Base-by-base conservation (phyloP, 2,888 invertebrate genomes). In the Lepidochrysops patricia region DNA sequence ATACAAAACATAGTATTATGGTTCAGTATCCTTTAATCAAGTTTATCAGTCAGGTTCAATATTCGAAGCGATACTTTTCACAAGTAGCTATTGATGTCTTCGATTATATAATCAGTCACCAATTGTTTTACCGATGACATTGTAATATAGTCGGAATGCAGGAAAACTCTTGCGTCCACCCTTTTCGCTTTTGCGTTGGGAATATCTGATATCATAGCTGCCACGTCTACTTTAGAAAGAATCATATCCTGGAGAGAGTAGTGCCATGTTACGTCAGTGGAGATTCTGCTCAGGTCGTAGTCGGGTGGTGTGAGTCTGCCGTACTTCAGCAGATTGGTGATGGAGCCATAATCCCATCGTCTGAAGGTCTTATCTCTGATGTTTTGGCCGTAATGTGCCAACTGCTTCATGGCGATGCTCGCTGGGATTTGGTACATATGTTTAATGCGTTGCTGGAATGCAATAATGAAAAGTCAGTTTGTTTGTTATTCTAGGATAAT, bases 331-430 rank as follows among this genome's bases (percentile, higher is more conserved):
- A 67, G 48, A 26, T 73, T 73, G 15, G 12, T n/a, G 0, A 63
- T 6, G 5, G 65, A 57, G 23, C 68, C 67, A 26, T 65, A 67
- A 57, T 72, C 62, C 67, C 68, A 72, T 57, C 70, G 62, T 57
- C 66, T 65, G 63, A 73, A 73, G 0, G 43, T n/a, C 57, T 56
- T 64, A 25, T 67, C 63, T 43, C 65, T 61, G 9, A 72, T 66
- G 35, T 70, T 71, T 58, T 73, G 73, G 4, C 72, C 73, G 48
- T 61, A 72, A 62, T 72, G 72, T 0, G 69, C 71, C 48, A 70
- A 54, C 62, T 71, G 70, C 13, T 73, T 73, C 4, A 68, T 54
- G 2, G 73, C 62, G 0, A 68, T 68, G 13, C 68, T 69, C 13
- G 64, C 66, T n/a, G 64, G 37, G 2, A 64, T 12, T 23, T 63